Percentiles rank a stretch among this genome's conserved stretches.
Evolutionary conservation across 2,113 vertebrate species (phyloP).

Genomic region (Cranoglanis bouderius): DNA sequence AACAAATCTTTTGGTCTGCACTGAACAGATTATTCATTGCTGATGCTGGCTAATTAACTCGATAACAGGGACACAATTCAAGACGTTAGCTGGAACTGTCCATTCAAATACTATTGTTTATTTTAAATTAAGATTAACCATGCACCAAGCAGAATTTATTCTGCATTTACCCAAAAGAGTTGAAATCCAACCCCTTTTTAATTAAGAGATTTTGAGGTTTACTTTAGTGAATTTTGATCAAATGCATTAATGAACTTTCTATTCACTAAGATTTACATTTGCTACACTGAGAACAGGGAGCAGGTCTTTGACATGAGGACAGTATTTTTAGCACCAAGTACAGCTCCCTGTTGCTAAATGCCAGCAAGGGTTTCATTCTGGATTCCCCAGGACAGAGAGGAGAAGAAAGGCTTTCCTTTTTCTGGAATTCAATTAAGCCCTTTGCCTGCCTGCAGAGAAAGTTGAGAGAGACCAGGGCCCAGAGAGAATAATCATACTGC

Average conservation of each 20-base stretch:
- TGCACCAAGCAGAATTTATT: slow-evolving; percentile 18
- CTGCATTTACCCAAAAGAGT: slow-evolving; percentile 32
- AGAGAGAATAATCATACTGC: slow-evolving; percentile 49
- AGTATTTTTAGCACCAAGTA: slow-evolving; percentile 71
- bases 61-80: slow-evolving; percentile 23
- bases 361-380: slow-evolving; percentile 64
- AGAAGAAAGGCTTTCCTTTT: slow-evolving; percentile 46
- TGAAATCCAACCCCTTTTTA: slow-evolving; percentile 15
- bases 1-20: slow-evolving; percentile 28
- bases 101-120: slow-evolving; percentile 42
- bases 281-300: slow-evolving; percentile 51
- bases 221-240: slow-evolving; percentile 21
- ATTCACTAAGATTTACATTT: slow-evolving; percentile 29
- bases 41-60: slow-evolving; percentile 52
- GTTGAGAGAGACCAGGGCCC: slow-evolving; percentile 45
- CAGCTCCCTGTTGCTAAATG: slow-evolving; percentile 63
- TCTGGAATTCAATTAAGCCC: slow-evolving; percentile 63
- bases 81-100: neutral
- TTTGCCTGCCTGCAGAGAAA: slow-evolving; percentile 49
- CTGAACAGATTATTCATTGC: slow-evolving; percentile 41
- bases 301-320: slow-evolving; percentile 59
- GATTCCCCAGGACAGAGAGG: slow-evolving; percentile 40
- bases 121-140: slow-evolving; percentile 38
- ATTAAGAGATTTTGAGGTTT: slow-evolving; percentile 4
- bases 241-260: slow-evolving; percentile 27